Conservation (phyloP, 2,888 invertebrate species). For the Scaptodrosophila latifasciaeformis region DNA sequence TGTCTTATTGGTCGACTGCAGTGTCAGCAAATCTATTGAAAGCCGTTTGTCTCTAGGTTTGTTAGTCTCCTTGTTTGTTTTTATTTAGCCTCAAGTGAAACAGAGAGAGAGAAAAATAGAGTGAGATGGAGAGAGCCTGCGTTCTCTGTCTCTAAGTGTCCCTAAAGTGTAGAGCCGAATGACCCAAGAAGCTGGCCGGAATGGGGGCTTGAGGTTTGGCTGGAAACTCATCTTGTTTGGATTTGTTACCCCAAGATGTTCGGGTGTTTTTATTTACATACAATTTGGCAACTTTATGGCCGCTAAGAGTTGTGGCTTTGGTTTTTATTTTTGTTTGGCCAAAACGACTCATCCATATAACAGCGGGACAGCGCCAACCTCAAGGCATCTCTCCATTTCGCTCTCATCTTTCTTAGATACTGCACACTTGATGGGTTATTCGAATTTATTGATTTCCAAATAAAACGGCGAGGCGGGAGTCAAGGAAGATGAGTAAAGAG, state of each 20-base stretch:
- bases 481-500: no score
- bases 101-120: no score
- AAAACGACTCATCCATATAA: no score
- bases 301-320: conserved; percentile 32
- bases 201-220: background rate
- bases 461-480: no score
- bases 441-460: conserved; percentile 64
- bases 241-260: conserved; percentile 20
- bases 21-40: conserved; percentile 43
- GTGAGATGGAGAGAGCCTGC: no score
- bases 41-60: conserved; percentile 13
- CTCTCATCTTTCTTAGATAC: no score
- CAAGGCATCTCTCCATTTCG: no score
- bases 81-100: background rate
- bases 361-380: no score
- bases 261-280: conserved; percentile 56
- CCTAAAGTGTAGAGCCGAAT: no score
- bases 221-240: conserved; percentile 28
- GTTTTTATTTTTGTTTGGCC: no score
- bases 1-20: conserved; percentile 34
- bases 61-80: background rate
- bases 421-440: conserved; percentile 55
- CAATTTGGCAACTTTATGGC: conserved; percentile 60
- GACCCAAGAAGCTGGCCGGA: background rate
- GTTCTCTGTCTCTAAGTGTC: no score